These are phyloP conservation scores for Tauraco hartlaubi DNA, from an alignment of 2,797 vertebrate genomes.

Conservation along the genomic window DNA sequence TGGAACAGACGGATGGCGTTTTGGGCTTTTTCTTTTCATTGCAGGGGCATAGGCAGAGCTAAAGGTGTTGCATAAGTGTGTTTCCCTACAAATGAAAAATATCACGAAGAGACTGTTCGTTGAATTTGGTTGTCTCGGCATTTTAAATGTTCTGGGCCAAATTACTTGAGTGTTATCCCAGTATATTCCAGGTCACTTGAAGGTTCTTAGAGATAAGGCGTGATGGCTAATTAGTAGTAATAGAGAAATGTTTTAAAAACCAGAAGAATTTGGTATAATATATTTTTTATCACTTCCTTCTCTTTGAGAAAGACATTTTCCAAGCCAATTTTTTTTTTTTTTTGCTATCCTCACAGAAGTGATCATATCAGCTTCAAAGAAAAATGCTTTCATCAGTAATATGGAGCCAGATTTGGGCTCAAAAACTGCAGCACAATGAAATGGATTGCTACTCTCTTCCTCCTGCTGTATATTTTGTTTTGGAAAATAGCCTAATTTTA, in stretches of 20 bases:
- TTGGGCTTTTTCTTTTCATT: neutral
- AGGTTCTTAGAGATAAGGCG: neutral
- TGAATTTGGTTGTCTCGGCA: neutral
- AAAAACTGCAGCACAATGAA: neutral
- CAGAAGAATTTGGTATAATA: neutral
- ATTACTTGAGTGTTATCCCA: neutral
- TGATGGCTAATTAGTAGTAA: neutral
- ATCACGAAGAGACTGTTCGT: fast-evolving
- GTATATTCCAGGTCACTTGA: neutral
- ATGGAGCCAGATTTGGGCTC: neutral
- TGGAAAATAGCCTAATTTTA: neutral
- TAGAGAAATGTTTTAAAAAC: neutral
- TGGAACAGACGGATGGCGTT: neutral
- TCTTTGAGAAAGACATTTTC: neutral
- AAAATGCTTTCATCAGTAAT: neutral
- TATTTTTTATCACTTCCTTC: neutral
- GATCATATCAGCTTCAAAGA: neutral
- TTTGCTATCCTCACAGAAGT: neutral
- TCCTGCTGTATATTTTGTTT: neutral
- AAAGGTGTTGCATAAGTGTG: neutral
- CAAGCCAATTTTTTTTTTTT: neutral
- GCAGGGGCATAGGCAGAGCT: neutral
- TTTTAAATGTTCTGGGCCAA: neutral
- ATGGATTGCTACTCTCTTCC: neutral
- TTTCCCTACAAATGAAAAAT: neutral